Conservation (phyloP, 2,113 vertebrate genomes). For the Murina feae region DNA sequence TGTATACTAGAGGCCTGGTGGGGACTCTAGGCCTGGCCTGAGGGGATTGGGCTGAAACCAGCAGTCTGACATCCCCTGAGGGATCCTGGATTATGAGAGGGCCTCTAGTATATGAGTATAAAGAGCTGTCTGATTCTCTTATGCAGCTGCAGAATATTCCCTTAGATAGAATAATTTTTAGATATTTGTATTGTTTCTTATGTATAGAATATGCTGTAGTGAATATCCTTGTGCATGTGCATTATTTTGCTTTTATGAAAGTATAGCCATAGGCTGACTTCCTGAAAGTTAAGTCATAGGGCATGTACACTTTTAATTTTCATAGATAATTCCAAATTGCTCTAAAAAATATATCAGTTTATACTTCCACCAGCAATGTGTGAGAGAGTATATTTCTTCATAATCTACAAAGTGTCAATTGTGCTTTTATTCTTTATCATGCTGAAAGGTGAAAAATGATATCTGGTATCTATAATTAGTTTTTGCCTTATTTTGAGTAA, state of each 20-base stretch:
- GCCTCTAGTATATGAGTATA: no score
- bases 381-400: neutral
- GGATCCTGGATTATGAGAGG: no score
- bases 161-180: neutral
- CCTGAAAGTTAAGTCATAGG: slow-evolving; percentile 1
- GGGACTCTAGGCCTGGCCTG: no score
- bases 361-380: neutral
- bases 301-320: neutral
- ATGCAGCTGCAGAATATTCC: neutral
- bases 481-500: slow-evolving; percentile 21
- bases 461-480: neutral
- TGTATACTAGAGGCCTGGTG: no score
- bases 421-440: neutral
- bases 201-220: neutral
- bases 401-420: neutral
- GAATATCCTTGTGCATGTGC: neutral
- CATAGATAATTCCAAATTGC: neutral
- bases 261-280: neutral
- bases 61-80: no score
- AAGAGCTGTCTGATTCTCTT: neutral
- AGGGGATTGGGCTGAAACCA: no score
- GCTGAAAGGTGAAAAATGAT: neutral
- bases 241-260: slow-evolving; percentile 9
- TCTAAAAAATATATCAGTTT: neutral
- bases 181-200: neutral